Evolutionary conservation across 2,888 invertebrate genomes (phyloP), one percentile per base, ranked within the genome.

Genomic region (Malacosoma neustria): DNA sequence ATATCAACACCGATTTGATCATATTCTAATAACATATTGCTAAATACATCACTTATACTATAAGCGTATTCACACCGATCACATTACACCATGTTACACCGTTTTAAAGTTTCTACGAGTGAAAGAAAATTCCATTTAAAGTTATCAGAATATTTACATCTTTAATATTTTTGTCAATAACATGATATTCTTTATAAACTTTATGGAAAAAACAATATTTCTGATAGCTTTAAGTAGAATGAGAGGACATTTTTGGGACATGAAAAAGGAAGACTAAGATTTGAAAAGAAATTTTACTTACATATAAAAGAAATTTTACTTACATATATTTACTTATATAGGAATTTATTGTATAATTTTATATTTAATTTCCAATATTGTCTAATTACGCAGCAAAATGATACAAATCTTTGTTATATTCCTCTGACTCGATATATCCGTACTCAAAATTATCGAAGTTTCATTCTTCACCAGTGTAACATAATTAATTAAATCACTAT

Each of bases 51-150:
- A 35, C 57, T 63, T 67, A 69, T 45, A 44, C 75, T 81, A 80
- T 81, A 82, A 82, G 82, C 82, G 81, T 81, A 69, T 65, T 80
- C 65, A 82, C 81, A 81, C 70, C 76, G 69, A 82, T 79, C 77
- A 82, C 73, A 72, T 62, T 58, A 70, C 69, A 74, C 67, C 66
- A 54, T 72, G 67, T 61, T 60, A 68, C 58, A 66, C 61, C 54
- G 53, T 57, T 57, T 61, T 59, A 52, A 22, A 7, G 9, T 22
- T 22, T 3, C 22, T 22, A 22, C 22, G 67, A 64, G 61, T 49
- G 9, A 22, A 22, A 22, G 22, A 22, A 5, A 22, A 22, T 22
- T 22, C 22, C 22, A 22, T 22, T 22, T 22, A 9, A 22, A 22
- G 9, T 7, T 22, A 22, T 22, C 22, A 22, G 22, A 22, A 4